Percentiles rank a stretch among this genome's conserved stretches.
phyloP scores from a whole-genome alignment of 2,888 invertebrate genomes.

The Drosophila parthenogenetica region DNA sequence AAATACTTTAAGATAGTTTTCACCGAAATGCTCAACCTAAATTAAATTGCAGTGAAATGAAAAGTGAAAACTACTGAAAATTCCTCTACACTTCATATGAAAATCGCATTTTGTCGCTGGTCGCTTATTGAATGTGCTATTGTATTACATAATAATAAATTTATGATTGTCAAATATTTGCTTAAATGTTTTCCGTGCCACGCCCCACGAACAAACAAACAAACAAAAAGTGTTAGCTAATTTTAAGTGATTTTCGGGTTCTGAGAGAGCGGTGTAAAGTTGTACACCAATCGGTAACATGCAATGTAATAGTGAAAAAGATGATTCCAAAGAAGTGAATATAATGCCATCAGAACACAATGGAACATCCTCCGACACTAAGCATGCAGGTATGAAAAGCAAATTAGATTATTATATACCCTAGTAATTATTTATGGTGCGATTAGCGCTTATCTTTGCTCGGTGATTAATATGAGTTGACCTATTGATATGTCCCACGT shows the following conservation, averaged over 20 bases:
- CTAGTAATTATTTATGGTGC: too few species aligned
- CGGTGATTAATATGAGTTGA: too few species aligned
- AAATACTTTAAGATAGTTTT: conserved; percentile 1
- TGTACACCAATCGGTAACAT: conserved; percentile 62
- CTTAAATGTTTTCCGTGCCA: conserved; percentile 27
- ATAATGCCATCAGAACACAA: conserved; percentile 72
- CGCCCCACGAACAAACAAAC: conserved; percentile 13
- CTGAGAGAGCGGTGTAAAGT: conserved; percentile 32
- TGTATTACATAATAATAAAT: conserved; percentile 25
- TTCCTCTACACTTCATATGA: background rate
- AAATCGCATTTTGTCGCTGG: conserved; percentile 5
- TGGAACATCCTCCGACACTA: conserved; percentile 65
- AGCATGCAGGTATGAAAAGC: conserved; percentile 60
- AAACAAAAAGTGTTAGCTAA: conserved; percentile 65
- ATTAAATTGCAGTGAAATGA: background rate
- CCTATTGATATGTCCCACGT: too few species aligned
- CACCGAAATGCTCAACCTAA: background rate
- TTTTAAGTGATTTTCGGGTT: conserved; percentile 69
- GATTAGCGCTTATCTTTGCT: too few species aligned
- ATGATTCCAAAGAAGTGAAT: conserved; percentile 71
- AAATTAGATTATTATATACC: background rate
- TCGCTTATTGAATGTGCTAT: conserved; percentile 14
- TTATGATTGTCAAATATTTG: conserved; percentile 19
- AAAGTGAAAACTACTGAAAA: background rate
- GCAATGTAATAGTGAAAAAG: conserved; percentile 72